Evolutionary conservation across 2,888 invertebrate genomes (phyloP).

Genomic region (Drosophila picticornis): DNA sequence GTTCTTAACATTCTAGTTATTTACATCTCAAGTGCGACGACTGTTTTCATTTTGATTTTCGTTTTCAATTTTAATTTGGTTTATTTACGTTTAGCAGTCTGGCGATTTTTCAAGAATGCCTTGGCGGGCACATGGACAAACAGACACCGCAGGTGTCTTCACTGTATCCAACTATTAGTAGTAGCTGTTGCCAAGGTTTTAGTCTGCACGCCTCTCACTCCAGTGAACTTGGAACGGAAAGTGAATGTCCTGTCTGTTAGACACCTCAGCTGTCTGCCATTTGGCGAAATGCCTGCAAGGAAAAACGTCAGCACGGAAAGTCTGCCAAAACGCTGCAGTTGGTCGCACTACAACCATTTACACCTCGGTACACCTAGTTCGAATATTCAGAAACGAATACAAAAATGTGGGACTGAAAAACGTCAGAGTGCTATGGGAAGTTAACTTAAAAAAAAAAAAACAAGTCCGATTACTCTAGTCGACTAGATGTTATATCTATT

Average conservation of each 20-base stretch:
- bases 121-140: neutral
- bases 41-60: slow-evolving; percentile 1
- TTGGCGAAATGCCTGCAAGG: slow-evolving; percentile 59
- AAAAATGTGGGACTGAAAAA: slow-evolving; percentile 14
- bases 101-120: slow-evolving; percentile 24
- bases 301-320: slow-evolving; percentile 70
- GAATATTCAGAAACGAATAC: slow-evolving; percentile 1
- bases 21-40: no score
- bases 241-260: slow-evolving; percentile 78
- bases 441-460: slow-evolving; percentile 7
- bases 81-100: slow-evolving; percentile 19
- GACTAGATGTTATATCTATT: neutral
- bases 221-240: slow-evolving; percentile 78
- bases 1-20: neutral
- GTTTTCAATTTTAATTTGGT: slow-evolving; percentile 11
- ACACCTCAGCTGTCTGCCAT: slow-evolving; percentile 71
- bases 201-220: slow-evolving; percentile 47
- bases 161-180: neutral
- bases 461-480: neutral
- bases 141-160: slow-evolving; percentile 15
- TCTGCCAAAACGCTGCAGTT: slow-evolving; percentile 70
- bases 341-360: slow-evolving; percentile 14
- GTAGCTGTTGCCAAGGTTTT: slow-evolving; percentile 4
- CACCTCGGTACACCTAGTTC: neutral
- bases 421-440: slow-evolving; percentile 53